These are phyloP conservation scores for Trididemnum miniatum DNA, from an alignment of 23 tunicate genomes.

Conservation along the genomic window DNA sequence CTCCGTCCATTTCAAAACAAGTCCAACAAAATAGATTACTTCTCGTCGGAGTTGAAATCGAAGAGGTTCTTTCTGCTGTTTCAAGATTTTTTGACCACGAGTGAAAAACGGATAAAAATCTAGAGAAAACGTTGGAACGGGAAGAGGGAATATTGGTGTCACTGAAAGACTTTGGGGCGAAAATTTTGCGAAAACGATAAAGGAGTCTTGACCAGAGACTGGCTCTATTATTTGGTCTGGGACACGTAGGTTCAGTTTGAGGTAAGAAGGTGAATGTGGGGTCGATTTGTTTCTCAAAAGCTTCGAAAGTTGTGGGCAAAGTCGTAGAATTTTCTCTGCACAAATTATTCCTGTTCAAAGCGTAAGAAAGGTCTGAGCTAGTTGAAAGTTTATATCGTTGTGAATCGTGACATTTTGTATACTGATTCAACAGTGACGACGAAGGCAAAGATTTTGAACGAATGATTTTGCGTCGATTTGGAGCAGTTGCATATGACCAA, in stretches of 20 bases:
- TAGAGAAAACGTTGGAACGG: background rate
- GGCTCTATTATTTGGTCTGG: background rate
- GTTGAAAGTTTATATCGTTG: background rate
- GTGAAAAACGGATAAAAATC: background rate
- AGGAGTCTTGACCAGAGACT: background rate
- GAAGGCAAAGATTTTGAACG: background rate
- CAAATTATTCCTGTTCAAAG: too few relatives aligned
- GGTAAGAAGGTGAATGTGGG: background rate
- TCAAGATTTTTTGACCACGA: background rate
- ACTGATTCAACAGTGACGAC: background rate
- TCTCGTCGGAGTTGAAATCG: background rate
- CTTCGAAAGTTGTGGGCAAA: background rate
- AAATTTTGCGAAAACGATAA: background rate
- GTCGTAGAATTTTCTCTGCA: background rate
- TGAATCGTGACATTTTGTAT: too few relatives aligned
- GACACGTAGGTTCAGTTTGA: background rate
- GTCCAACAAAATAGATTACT: conserved; percentile 21
- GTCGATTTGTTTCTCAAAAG: background rate
- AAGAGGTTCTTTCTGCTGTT: background rate
- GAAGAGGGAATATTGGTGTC: background rate
- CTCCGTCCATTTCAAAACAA: conserved; percentile 42
- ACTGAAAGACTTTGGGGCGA: background rate
- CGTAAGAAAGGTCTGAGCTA: background rate
- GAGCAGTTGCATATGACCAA: background rate
- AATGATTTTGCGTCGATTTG: background rate